phyloP scores from a whole-genome alignment of 2,888 invertebrate species.

The Dasysyrphus tricinctus region DNA sequence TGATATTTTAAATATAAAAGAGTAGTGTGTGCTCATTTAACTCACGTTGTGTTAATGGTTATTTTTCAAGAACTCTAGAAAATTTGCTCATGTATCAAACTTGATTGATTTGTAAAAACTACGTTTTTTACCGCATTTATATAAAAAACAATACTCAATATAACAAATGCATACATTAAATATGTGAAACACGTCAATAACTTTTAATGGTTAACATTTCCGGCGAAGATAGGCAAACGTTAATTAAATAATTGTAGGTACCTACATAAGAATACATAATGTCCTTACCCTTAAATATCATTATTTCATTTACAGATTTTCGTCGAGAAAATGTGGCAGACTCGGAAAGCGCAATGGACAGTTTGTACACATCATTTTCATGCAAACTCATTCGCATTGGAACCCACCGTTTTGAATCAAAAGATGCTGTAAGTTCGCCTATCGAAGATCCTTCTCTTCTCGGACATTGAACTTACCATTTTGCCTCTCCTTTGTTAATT shows the following conservation, averaged over 20 bases:
- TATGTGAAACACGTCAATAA: not conserved
- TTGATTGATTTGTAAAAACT: not conserved
- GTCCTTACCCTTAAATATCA: not conserved
- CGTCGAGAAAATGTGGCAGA: slow-evolving; percentile 84
- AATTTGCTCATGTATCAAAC: not conserved
- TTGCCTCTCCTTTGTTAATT: slow-evolving; percentile 25
- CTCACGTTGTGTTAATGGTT: slow-evolving; percentile 12
- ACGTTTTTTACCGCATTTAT: not conserved
- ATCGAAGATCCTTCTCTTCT: not conserved
- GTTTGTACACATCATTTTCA: slow-evolving; percentile 85
- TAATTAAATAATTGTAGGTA: not conserved
- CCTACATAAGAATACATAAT: too few relatives aligned
- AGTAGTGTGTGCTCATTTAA: not conserved
- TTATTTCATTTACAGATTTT: slow-evolving; percentile 83
- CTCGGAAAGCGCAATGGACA: slow-evolving; percentile 82
- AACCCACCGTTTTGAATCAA: slow-evolving; percentile 91
- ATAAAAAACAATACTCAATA: not conserved
- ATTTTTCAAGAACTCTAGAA: not conserved
- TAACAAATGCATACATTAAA: not conserved
- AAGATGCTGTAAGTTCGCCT: slow-evolving; percentile 86
- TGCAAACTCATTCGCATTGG: slow-evolving; percentile 94
- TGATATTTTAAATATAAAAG: not conserved
- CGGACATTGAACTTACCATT: not conserved
- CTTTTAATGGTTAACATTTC: not conserved
- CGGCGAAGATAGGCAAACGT: not conserved